Evolutionary conservation across 2,113 vertebrate genomes (phyloP), one percentile per base, ranked within the genome.

Genomic region (Oncorhynchus kisutch): DNA sequence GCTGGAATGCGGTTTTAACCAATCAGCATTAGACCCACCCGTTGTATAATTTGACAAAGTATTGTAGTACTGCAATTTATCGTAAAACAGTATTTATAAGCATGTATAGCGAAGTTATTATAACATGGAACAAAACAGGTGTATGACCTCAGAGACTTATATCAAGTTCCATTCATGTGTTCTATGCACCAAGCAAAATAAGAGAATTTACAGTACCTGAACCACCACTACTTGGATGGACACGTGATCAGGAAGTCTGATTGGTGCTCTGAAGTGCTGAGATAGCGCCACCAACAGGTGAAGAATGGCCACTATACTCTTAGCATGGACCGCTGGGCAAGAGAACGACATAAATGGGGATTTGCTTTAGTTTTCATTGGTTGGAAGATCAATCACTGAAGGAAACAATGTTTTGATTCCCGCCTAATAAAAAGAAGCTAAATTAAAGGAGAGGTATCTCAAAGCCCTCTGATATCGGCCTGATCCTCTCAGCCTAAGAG

Each of bases 211-310:
- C 85, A 51, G 57, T 92, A 99, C 98, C 97, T 99, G 97, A 78
- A 99, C 97, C 68, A 99, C 96, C 39, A 99, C 97, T 13, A 99
- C 95, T 84, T 98, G 97, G 85, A 99, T 96, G 14, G 98, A 97
- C 85, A 99, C 97, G 0, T 99, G 97, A 81, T 99, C 98, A 2
- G 98, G 97, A 72, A 99, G 93, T 83, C 98, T 93, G 87, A 99
- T 96, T 0, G 98, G 97, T 3, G 98, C 98, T 85, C 97, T 94
- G 89, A 99, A 99, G 90, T 99, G 97, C 69, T 99, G 96, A 5
- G 97, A 97, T 27, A 99, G 90, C 1, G 96, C 96, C 81, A 99
- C 97, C 88, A 99, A 88, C 82, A 99, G 95, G 88, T 98, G 97
- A 31, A 99, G 92, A 82, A 99, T 99, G 76, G 97, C 97, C 7